Base-by-base conservation (phyloP, 2,888 invertebrate genomes). In the Perdita meconis region DNA sequence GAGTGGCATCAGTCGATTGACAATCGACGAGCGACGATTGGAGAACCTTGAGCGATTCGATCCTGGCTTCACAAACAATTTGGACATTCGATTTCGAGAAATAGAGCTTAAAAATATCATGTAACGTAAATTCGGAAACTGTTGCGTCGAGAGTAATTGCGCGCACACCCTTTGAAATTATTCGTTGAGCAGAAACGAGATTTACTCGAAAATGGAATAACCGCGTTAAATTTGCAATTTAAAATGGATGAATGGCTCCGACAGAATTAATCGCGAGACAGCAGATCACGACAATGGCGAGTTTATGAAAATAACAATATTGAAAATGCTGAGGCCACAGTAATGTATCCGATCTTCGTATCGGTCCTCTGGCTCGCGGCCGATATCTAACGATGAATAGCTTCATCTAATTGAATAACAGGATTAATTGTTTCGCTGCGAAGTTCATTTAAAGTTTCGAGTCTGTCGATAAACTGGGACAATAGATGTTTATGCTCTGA, bases 391-490 rank as follows among this genome's bases (percentile, higher is more conserved):
- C 51, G 83, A 87, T 84, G 10, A 89, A 81, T 83, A 75, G 83
- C 86, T 87, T 83, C 73, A 68, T 67, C 86, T 76, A 81, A 81
- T 89, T 82, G 86, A 84, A 87, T 85, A 87, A 85, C 87, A 76
- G 82, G 82, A 80, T 85, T 79, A 73, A 67, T 78, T 80, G 64
- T 69, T 55, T 74, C 57, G 65, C 50, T 74, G 19, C 66, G 36
- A 64, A 12, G 59, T 53, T 26, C 59, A 44, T 26, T 16, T 30
- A 22, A 24, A 57, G 24, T 59, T 51, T 50, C 60, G 60, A 60
- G 24, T 61, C 8, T 38, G 50, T 22, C 44, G 19, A 16, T 16
- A 16, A 44, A 16, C 44, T 60, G 50, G 67, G 47, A 60, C 50
- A 13, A 10, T 19, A n/a, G 22, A 44, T n/a, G n/a, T n/a, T n/a